phyloP scores from a whole-genome alignment of 1,140 invertebrate species.

The Cyphomyrmex costatus region DNA sequence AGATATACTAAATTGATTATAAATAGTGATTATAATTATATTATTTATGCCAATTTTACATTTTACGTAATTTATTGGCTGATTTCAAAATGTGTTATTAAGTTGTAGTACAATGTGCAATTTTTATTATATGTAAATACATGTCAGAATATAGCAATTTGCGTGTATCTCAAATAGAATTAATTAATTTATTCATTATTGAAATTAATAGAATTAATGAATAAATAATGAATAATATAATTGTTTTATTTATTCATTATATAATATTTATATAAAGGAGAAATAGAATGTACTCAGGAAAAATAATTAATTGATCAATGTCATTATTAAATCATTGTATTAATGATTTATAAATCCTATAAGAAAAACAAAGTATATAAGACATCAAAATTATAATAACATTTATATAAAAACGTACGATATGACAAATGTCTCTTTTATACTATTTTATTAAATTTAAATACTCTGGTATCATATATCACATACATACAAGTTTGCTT shows the following conservation, averaged over 20 bases:
- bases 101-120: constrained; percentile 34
- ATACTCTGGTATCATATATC: constrained; percentile 44
- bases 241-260: constrained; percentile 26
- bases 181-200: constrained; percentile 16
- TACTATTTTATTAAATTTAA: constrained; percentile 71
- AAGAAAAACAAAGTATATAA: neutral
- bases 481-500: constrained; percentile 53
- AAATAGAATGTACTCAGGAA: constrained; percentile 40
- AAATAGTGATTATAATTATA: neutral
- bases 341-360: constrained; percentile 19
- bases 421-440: constrained; percentile 63
- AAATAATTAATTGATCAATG: constrained; percentile 34
- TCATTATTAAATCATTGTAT: constrained; percentile 21
- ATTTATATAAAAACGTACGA: constrained; percentile 27
- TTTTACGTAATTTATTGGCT: neutral
- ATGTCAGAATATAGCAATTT: constrained; percentile 37
- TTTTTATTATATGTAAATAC: constrained; percentile 28
- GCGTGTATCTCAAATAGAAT: constrained; percentile 27
- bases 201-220: too few species aligned
- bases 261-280: neutral
- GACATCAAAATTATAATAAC: neutral
- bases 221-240: too few species aligned
- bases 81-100: constrained; percentile 41
- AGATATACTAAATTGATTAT: constrained; percentile 32
- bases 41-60: constrained; percentile 24